Conservation (phyloP, 64 coral and sea anemone genomes). For the Dendronephthya gigantea region DNA sequence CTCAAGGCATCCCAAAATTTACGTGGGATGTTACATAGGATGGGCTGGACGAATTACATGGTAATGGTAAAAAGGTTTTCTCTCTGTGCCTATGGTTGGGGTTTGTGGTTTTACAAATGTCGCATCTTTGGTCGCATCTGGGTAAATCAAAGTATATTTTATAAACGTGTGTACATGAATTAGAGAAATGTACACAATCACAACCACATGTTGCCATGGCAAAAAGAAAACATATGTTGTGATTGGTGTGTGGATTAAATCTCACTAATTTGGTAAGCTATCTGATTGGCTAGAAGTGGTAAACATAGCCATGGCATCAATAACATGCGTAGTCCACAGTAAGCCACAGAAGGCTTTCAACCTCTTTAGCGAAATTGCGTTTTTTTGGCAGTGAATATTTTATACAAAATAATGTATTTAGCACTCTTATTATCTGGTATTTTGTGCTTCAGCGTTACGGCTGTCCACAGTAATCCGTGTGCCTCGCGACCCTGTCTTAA, state of each 20-base stretch:
- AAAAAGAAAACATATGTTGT: background rate
- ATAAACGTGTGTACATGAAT: too few species aligned
- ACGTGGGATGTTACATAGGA: too few species aligned
- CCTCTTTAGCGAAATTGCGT: background rate
- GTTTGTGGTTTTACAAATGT: too few species aligned
- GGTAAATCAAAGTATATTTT: too few species aligned
- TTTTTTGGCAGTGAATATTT: background rate
- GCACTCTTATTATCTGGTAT: background rate
- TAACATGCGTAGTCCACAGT: background rate
- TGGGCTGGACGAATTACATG: too few species aligned
- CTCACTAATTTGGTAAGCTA: background rate
- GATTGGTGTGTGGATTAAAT: slow-evolving; percentile 1
- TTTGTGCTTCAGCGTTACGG: background rate
- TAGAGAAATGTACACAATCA: background rate
- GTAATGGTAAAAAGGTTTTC: too few species aligned
- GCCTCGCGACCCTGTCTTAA: background rate
- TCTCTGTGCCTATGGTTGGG: too few species aligned
- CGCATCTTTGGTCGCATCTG: too few species aligned
- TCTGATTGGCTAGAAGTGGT: background rate
- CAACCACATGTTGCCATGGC: background rate
- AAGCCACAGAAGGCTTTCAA: background rate
- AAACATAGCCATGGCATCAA: background rate
- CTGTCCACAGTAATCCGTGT: background rate
- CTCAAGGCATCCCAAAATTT: too few species aligned
- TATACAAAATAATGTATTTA: background rate